Percentiles rank a stretch among this genome's conserved stretches.
These are phyloP conservation scores for Caenorhabditis wallacei DNA, from an alignment of 2,888 invertebrate genomes.

Conservation along the genomic window DNA sequence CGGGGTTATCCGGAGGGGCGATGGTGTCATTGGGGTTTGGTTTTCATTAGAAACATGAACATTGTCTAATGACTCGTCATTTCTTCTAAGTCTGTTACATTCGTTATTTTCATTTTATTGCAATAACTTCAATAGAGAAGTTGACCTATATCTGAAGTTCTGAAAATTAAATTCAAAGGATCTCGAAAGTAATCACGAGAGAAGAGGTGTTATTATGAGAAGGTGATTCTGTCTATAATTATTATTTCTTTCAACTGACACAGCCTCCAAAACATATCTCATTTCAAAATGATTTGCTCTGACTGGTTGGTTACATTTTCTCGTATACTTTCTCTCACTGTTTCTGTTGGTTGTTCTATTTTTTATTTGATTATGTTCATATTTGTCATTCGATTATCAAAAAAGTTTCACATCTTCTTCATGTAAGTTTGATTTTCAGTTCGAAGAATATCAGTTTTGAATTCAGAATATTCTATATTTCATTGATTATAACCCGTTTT, in stretches of 20 bases:
- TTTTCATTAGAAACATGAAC: too few species aligned
- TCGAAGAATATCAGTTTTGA: neutral
- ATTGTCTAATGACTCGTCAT: too few species aligned
- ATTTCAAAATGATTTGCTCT: slow-evolving; percentile 13
- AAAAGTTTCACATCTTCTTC: slow-evolving; percentile 44
- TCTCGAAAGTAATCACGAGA: too few species aligned
- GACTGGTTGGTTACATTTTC: slow-evolving; percentile 21
- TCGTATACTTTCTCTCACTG: slow-evolving; percentile 20
- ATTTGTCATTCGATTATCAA: neutral
- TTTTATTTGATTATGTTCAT: slow-evolving; percentile 4
- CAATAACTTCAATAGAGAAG: too few species aligned
- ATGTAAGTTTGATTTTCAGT: slow-evolving; percentile 11
- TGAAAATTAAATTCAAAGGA: too few species aligned
- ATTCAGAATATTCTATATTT: slow-evolving; percentile 37
- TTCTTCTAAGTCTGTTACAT: too few species aligned
- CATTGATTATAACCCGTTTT: slow-evolving; percentile 34
- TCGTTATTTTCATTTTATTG: too few species aligned
- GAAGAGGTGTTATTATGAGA: too few species aligned
- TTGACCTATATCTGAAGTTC: too few species aligned
- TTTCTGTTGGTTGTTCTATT: slow-evolving; percentile 18
- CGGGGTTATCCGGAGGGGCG: too few species aligned
- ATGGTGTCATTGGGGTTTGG: too few species aligned
- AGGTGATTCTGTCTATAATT: slow-evolving; percentile 8
- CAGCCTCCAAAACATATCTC: neutral
- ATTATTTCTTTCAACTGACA: too few species aligned